Conservation (phyloP, 2,113 vertebrate genomes). For the Anoura caudifer region DNA sequence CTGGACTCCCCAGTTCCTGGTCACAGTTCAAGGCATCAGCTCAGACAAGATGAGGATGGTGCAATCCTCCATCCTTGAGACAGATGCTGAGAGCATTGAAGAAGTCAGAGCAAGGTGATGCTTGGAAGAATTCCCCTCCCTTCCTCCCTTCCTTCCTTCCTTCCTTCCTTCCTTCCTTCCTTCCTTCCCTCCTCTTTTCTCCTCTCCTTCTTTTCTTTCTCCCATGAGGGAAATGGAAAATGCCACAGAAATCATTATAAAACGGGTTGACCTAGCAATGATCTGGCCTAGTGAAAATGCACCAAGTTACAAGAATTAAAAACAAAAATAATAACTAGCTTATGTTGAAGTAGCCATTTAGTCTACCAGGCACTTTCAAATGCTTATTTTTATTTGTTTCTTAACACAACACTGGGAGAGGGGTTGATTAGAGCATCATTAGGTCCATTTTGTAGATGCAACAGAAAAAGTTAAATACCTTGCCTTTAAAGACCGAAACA, state of each 20-base stretch:
- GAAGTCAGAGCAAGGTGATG: background rate
- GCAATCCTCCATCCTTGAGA: background rate
- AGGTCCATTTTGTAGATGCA: background rate
- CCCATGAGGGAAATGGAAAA: background rate
- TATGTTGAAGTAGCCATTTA: background rate
- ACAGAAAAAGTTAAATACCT: background rate
- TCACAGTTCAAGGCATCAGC: slow-evolving; percentile 47
- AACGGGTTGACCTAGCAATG: background rate
- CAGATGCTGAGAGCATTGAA: background rate
- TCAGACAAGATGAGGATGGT: background rate
- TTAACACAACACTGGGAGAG: background rate
- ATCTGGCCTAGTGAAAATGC: background rate
- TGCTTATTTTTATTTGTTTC: background rate
- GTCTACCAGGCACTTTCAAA: background rate
- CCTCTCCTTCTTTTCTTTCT: too few species aligned
- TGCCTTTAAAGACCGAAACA: background rate
- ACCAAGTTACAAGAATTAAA: slow-evolving; percentile 9
- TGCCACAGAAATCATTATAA: background rate
- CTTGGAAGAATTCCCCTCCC: background rate
- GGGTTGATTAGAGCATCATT: background rate
- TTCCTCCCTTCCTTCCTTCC: too few species aligned
- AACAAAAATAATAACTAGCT: background rate
- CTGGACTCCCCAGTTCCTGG: background rate
- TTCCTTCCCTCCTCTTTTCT: too few species aligned
- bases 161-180: too few species aligned